Conservation (phyloP, 2,888 invertebrate genomes). For the Drosophila greeni region DNA sequence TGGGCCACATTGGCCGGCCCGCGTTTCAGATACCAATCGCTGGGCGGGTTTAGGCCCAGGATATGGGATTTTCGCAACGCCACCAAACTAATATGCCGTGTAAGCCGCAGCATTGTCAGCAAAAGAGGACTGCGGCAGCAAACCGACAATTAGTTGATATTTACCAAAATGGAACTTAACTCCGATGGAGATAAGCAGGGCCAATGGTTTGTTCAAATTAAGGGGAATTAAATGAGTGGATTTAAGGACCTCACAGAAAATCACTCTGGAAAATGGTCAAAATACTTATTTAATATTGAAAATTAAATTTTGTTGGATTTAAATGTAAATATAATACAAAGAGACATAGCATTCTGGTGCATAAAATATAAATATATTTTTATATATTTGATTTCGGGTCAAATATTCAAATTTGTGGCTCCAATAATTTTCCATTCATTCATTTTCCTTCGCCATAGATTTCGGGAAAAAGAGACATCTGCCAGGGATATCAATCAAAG, state of each 20-base stretch:
- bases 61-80: slow-evolving; percentile 33
- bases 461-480: slow-evolving; percentile 24
- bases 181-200: slow-evolving; percentile 21
- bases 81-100: slow-evolving; percentile 31
- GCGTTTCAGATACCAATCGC: slow-evolving; percentile 55
- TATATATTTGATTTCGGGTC: background rate
- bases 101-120: slow-evolving; percentile 20
- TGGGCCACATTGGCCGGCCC: slow-evolving; percentile 47
- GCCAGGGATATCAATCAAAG: slow-evolving; percentile 26
- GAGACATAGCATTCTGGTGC: background rate
- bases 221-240: background rate
- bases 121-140: slow-evolving; percentile 20
- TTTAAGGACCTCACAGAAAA: background rate
- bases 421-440: slow-evolving; percentile 10
- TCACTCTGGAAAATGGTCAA: background rate
- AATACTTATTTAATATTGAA: background rate
- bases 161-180: slow-evolving; percentile 19
- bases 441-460: background rate
- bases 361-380: background rate
- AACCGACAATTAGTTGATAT: slow-evolving; percentile 31
- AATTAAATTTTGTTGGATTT: background rate
- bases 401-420: slow-evolving; percentile 4
- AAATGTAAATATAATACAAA: background rate
- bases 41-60: slow-evolving; percentile 18
- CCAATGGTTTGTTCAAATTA: slow-evolving; percentile 12